Percentiles rank a stretch among this genome's conserved stretches.
These are phyloP conservation scores for Nycticebus coucang DNA, from an alignment of 2,113 vertebrate species.

Conservation along the genomic window DNA sequence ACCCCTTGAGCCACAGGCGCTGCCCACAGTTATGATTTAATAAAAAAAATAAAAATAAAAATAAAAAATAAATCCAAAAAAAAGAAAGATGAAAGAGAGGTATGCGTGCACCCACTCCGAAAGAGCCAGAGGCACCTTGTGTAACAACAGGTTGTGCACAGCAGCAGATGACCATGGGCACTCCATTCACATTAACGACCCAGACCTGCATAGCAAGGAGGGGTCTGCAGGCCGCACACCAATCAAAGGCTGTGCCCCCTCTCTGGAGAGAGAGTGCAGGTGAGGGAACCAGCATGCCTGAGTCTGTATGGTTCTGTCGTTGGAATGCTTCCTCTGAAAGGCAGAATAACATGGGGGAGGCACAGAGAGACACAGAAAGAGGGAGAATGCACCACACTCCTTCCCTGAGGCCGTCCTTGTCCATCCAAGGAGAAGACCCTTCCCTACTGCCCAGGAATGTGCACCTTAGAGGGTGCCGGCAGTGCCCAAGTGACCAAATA, in stretches of 20 bases:
- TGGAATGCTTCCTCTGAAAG: not conserved
- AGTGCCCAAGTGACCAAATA: rapidly evolving
- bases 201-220: not conserved
- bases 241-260: not conserved
- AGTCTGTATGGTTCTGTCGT: not conserved
- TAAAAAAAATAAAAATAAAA: too few species aligned
- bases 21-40: too few species aligned
- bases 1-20: too few species aligned
- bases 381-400: not conserved
- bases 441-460: not conserved
- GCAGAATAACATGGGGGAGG: not conserved
- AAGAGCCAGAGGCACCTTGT: not conserved
- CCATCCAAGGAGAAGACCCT: not conserved
- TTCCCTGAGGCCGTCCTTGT: not conserved
- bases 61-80: too few species aligned
- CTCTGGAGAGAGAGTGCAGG: too few species aligned
- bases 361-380: too few species aligned
- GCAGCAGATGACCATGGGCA: rapidly evolving
- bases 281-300: not conserved
- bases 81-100: not conserved
- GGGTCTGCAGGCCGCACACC: not conserved
- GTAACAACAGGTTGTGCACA: not conserved
- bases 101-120: not conserved
- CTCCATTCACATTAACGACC: not conserved
- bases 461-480: not conserved